phyloP scores from a whole-genome alignment of 2,888 invertebrate species.

The Tachina grossa region DNA sequence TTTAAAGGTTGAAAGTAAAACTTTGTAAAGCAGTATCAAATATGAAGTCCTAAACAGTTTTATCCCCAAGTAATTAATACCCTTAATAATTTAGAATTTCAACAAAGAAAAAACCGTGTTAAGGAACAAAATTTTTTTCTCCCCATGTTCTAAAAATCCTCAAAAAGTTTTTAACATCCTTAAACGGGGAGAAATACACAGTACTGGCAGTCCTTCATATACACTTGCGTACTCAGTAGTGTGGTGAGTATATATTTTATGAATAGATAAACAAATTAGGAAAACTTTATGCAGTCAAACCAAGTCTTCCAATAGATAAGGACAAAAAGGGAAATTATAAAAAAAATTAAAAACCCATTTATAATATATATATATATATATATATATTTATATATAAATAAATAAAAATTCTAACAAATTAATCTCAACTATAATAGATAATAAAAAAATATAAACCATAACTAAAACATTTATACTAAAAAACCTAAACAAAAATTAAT shows the following conservation, averaged over 20 bases:
- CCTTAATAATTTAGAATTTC: too few species aligned
- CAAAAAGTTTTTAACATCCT: too few species aligned
- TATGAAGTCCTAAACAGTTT: too few species aligned
- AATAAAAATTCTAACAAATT: slow-evolving; percentile 6
- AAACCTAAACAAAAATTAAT: neutral
- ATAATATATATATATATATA: slow-evolving; percentile 14
- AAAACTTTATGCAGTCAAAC: slow-evolving; percentile 75
- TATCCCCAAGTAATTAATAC: too few species aligned
- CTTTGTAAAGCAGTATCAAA: too few species aligned
- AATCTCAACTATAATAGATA: neutral
- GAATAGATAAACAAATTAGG: slow-evolving; percentile 40
- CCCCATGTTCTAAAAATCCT: too few species aligned
- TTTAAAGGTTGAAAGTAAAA: too few species aligned
- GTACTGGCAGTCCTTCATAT: too few species aligned
- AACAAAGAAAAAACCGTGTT: too few species aligned
- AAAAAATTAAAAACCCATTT: slow-evolving; percentile 16
- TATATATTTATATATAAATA: slow-evolving; percentile 18
- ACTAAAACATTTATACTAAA: neutral
- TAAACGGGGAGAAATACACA: neutral
- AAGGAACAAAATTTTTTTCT: too few species aligned
- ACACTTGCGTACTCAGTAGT: slow-evolving; percentile 9
- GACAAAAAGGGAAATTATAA: slow-evolving; percentile 65
- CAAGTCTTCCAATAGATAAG: slow-evolving; percentile 81
- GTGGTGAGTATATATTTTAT: slow-evolving; percentile 34
- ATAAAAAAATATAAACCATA: neutral